Evolutionary conservation across 2,888 invertebrate genomes (phyloP), one percentile per base, ranked within the genome.

Genomic region (Salpingus planirostris): DNA sequence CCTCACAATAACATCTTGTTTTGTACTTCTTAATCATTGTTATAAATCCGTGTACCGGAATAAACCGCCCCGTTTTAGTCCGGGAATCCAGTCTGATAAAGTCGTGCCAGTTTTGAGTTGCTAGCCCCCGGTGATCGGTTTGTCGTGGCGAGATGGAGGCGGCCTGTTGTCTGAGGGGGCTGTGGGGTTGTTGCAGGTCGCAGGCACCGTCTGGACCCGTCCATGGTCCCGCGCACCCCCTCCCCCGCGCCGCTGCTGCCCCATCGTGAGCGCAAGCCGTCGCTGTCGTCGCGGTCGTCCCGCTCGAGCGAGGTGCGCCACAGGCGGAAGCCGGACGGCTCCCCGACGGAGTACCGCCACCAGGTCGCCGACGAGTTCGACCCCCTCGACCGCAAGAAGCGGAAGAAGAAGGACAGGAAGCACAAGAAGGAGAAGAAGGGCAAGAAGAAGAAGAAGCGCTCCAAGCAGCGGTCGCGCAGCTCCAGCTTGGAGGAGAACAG

Each of bases 391-490:
- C 47, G 69, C 32, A 70, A 72, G 43, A 73, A 74, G 45, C 74
- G 75, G 51, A 75, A 76, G 54, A 69, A 79, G 60, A 79, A 80
- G 50, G 80, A 83, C 25, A 83, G 83, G 55, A 78, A 80, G 59
- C 82, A 80, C 61, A 84, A 83, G 58, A 66, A 67, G 42, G 68
- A 71, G 33, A 60, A 67, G 38, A 80, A 80, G 43, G 71, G 77
- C 24, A 80, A 80, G 50, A 84, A 79, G 61, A 80, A 77, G 64
- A 80, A 78, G 60, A 76, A 80, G 38, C 81, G 79, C 59, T 68
- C 70, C 22, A 74, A 75, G 59, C 76, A 80, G 28, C 69, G 71
- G 33, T 80, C 80, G 21, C 71, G 78, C 29, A 78, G 32, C 18
- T 74, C 79, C 0, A 81, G 80, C 52, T 67, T 80, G 42, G 79